Conservation (phyloP, 2,113 vertebrate genomes). For the Clarias magur region DNA sequence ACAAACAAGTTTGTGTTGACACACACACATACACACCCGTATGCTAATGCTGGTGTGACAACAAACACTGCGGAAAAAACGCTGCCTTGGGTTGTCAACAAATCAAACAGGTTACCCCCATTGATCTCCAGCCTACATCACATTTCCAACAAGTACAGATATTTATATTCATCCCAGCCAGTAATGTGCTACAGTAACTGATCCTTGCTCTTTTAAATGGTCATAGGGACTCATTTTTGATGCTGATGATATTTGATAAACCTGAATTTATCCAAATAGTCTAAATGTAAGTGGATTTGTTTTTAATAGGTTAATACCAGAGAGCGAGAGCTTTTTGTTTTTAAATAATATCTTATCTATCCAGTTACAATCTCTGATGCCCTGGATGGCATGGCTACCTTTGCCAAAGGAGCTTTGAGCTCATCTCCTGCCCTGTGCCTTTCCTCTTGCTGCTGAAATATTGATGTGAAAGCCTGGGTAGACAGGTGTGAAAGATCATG, state of each 20-base stretch:
- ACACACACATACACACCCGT: slow-evolving; percentile 38
- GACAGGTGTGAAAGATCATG: slow-evolving; percentile 51
- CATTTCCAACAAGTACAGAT: slow-evolving; percentile 25
- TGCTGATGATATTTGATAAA: background rate
- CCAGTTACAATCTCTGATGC: slow-evolving; percentile 30
- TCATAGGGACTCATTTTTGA: background rate
- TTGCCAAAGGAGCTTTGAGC: slow-evolving; percentile 8
- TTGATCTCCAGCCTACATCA: slow-evolving; percentile 48
- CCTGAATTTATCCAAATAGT: background rate
- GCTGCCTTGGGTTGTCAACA: slow-evolving; percentile 45
- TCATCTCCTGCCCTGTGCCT: slow-evolving; percentile 30
- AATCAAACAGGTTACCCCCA: slow-evolving; percentile 52
- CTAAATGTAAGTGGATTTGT: slow-evolving; percentile 2
- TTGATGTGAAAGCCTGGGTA: slow-evolving; percentile 40
- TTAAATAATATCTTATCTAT: background rate
- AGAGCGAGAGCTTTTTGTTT: slow-evolving; percentile 18
- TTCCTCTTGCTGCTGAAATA: slow-evolving; percentile 47
- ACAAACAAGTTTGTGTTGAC: slow-evolving; percentile 48
- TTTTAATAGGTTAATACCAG: background rate
- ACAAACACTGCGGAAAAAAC: slow-evolving; percentile 55
- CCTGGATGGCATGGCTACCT: slow-evolving; percentile 6
- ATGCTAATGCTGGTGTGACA: slow-evolving; percentile 54
- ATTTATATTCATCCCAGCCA: slow-evolving; percentile 32
- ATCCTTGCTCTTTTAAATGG: background rate
- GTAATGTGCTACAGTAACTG: background rate